Conservation (phyloP, 2,888 invertebrate species). For the Rhingia campestris region DNA sequence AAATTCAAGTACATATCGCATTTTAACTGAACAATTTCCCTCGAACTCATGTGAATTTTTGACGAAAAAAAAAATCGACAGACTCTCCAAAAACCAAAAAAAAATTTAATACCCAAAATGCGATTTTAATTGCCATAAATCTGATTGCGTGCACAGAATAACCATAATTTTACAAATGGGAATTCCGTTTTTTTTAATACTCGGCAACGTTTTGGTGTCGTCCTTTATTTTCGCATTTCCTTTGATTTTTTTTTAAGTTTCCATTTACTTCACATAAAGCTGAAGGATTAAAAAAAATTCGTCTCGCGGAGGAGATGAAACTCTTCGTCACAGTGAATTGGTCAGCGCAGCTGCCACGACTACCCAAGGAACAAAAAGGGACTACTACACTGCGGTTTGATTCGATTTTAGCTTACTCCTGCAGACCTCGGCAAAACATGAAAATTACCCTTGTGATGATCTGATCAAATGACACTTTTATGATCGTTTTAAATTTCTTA, state of each 20-base stretch:
- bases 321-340: conserved; percentile 5
- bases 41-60: background rate
- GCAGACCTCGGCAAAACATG: conserved; percentile 56
- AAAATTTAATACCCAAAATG: conserved; percentile 14
- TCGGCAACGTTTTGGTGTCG: conserved; percentile 6
- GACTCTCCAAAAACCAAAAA: conserved; percentile 6
- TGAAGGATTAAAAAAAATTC: conserved; percentile 46
- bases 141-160: conserved; percentile 53
- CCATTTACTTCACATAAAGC: conserved; percentile 43
- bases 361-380: conserved; percentile 17
- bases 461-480: conserved; percentile 74
- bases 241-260: background rate
- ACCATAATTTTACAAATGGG: conserved; percentile 54
- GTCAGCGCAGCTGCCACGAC: conserved; percentile 31
- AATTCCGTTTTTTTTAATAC: conserved; percentile 34
- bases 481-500: conserved; percentile 73
- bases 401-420: conserved; percentile 7
- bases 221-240: conserved; percentile 10
- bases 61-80: background rate
- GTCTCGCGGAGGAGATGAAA: background rate
- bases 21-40: conserved; percentile 3
- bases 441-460: conserved; percentile 60
- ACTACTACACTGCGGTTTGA: background rate
- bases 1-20: background rate
- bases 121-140: conserved; percentile 63